Base-by-base conservation (phyloP, 1,140 invertebrate species). In the Lordiphosa collinella region DNA sequence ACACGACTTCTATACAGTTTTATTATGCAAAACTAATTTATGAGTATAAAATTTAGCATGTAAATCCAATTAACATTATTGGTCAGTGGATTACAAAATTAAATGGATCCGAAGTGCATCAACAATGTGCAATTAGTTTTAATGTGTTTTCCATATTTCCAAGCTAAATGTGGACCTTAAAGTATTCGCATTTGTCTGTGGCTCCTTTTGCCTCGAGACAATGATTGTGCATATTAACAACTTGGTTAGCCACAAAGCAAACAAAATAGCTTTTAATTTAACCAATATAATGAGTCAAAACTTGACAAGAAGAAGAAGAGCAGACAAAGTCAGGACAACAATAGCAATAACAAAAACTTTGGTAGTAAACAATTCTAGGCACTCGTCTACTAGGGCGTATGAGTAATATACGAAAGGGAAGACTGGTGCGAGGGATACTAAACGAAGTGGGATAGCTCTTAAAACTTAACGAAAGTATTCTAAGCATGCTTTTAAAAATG, bases 11-110 rank as follows among this genome's bases (percentile, higher is more conserved):
- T 9, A 29, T 44, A 48, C 36, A 47, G 40, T 55, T 55, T 58
- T 49, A 22, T 51, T 34, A 35, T 35, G 10, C 29, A 34, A 37
- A 40, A 32, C 35, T 38, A 46, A 60, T 49, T 54, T 54, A 34
- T 66, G 25, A 64, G 54, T 53, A 54, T 55, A 61, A 56, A 70
- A 66, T 70, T 48, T 47, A 52, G 64, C 67, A 67, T 67, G 63
- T 58, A 71, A 67, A 71, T 68, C 44, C 58, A 71, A 71, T 71
- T 54, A 71, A 46, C 64, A 67, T 63, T 71, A 67, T 63, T 67
- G 58, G 58, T 49, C 51, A 60, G 65, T 64, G 65, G 65, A 64
- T 68, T 59, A 68, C 61, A 35, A 31, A 35, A 44, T 44, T 18
- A 44, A 29, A 44, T 35, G 32, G 3, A 36, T 5, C n/a, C 10